phyloP scores from a whole-genome alignment of 2,797 vertebrate species.

The Tenualosa thibaudeaui region DNA sequence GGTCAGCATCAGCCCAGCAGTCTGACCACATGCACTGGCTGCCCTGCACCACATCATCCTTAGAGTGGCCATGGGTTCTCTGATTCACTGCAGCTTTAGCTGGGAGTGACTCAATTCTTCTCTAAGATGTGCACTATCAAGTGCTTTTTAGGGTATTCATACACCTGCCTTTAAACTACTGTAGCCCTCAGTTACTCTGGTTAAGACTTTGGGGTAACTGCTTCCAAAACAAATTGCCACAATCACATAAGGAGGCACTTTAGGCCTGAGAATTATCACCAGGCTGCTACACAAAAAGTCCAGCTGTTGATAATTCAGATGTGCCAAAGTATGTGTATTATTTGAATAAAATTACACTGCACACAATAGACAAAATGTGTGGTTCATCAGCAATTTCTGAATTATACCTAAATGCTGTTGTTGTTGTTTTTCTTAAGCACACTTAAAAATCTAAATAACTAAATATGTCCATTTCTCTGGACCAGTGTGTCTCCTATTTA shows the following conservation, averaged over 20 bases:
- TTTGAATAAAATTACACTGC: neutral
- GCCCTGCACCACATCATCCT: constrained; percentile 52
- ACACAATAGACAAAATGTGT: neutral
- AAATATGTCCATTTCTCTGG: neutral
- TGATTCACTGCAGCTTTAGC: neutral
- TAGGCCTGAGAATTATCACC: neutral
- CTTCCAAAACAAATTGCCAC: neutral
- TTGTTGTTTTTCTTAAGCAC: neutral
- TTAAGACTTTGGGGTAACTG: neutral
- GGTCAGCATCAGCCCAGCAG: constrained; percentile 30
- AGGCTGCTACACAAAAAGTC: neutral
- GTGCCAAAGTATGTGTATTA: neutral
- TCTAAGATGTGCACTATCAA: neutral
- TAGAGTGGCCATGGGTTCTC: constrained; percentile 10
- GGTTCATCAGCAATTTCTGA: neutral
- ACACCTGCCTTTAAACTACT: neutral
- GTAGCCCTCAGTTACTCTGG: neutral
- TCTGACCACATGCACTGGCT: constrained; percentile 34
- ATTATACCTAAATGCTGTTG: neutral
- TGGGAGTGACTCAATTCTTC: neutral
- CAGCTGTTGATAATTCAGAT: neutral
- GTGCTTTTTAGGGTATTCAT: neutral
- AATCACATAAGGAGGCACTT: neutral
- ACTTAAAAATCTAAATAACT: neutral
- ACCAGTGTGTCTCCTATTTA: neutral